Percentiles rank a stretch among this genome's conserved stretches.
phyloP scores from a whole-genome alignment of 2,888 invertebrate species.

The Lacanobia oleracea region DNA sequence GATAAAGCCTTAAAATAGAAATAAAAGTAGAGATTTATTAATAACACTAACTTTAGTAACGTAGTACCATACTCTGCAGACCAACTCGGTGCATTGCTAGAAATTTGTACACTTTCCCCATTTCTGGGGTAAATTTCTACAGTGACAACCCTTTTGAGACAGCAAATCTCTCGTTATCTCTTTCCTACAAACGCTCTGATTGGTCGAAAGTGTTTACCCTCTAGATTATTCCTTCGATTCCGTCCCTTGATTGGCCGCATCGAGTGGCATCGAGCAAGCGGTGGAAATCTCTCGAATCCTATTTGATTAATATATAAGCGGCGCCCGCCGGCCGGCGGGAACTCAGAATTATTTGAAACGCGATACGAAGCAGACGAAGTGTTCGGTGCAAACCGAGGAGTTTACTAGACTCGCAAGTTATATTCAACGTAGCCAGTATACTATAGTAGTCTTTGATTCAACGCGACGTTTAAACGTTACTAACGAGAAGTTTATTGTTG shows the following conservation, averaged over 20 bases:
- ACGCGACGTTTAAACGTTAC: slow-evolving; percentile 26
- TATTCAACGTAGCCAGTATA: too few relatives aligned
- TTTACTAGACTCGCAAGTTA: slow-evolving; percentile 8
- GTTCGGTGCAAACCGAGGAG: slow-evolving; percentile 68
- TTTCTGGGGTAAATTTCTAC: slow-evolving; percentile 48
- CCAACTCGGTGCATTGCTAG: too few relatives aligned
- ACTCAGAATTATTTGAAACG: slow-evolving; percentile 82
- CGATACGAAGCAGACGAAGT: slow-evolving; percentile 74
- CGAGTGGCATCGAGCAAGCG: slow-evolving; percentile 56
- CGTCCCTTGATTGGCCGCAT: slow-evolving; percentile 72
- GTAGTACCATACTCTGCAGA: too few relatives aligned
- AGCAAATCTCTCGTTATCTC: slow-evolving; percentile 44
- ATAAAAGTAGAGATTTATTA: too few relatives aligned
- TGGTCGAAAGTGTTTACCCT: slow-evolving; percentile 68
- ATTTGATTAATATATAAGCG: slow-evolving; percentile 80
- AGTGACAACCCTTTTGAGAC: slow-evolving; percentile 47
- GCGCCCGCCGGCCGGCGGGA: slow-evolving; percentile 71
- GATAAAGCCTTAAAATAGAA: too few relatives aligned
- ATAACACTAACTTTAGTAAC: too few relatives aligned
- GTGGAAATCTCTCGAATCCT: slow-evolving; percentile 76
- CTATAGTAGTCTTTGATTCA: too few relatives aligned
- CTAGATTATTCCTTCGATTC: slow-evolving; percentile 73
- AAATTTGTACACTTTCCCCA: slow-evolving; percentile 34
- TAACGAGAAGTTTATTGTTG: slow-evolving; percentile 35
- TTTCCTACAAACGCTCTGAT: slow-evolving; percentile 63